Base-by-base conservation (phyloP, 2,888 invertebrate genomes). In the Coenonympha glycerion region DNA sequence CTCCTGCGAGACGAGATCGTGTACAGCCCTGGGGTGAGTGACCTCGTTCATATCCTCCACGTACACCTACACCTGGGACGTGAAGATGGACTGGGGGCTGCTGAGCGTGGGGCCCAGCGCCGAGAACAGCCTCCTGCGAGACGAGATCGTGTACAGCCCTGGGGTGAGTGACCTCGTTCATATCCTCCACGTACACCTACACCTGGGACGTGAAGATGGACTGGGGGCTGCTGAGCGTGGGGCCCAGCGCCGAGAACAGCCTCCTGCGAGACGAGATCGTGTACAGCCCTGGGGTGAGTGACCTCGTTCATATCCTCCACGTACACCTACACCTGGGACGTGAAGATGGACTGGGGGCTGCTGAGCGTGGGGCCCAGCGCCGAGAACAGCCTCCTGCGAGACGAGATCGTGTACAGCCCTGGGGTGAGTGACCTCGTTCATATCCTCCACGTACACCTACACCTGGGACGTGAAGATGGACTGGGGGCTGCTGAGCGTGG, bases 391-490 rank as follows among this genome's bases (percentile, higher is more conserved):
- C 94, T 97, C 74, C 88, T 98, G 1, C 88, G 98, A 33, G 98
- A 98, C 73, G 98, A 98, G 89, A 94, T 97, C 51, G 98, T 98
- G 6, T 98, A 98, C 73, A 95, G 96, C 13, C 93, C 94, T 18
- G 92, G 93, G 76, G 97, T 97, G 79, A 89, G 90, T 75, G 15
- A 24, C 34, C 4, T 13, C n/a, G 63, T 76, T 98, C 24, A 80
- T 97, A 2, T 97, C 96, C 47, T 98, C 99, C 0, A 91, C 95
- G 53, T 99, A 99, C 79, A 96, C 98, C 0, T 97, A 97, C 78
- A 93, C 95, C 1, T 99, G 99, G 99, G 99, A 99, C 79, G 93
- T 99, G 28, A 96, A 95, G 84, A 96, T 99, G 95, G 99, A 99
- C 88, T 99, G 99, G 99, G 98, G 98, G 0, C 88, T 99, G 48